A percentile compares a stretch with the other conserved stretches of the same genome.
phyloP scores from a whole-genome alignment of 2,113 vertebrate species.

The Rhabdomys dilectus region DNA sequence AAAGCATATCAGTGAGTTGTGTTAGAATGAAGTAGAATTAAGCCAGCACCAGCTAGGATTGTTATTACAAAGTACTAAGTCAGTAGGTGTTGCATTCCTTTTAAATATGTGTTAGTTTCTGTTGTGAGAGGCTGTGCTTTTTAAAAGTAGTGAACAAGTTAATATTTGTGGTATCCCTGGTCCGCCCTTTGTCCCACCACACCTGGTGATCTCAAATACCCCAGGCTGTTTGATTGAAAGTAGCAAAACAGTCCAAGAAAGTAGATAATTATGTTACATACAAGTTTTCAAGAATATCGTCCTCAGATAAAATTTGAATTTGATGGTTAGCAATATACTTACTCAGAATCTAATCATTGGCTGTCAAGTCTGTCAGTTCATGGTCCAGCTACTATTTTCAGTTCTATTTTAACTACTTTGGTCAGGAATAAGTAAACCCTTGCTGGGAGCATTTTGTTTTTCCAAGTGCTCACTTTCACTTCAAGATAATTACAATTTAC shows the following conservation, averaged over 20 bases:
- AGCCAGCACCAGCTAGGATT: not conserved
- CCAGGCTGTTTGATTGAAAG: not conserved
- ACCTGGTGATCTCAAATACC: not conserved
- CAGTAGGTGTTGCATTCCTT: not conserved
- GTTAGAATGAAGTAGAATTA: not conserved
- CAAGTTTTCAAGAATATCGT: not conserved
- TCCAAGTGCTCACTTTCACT: not conserved
- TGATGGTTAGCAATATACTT: not conserved
- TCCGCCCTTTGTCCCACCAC: not conserved
- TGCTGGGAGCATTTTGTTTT: not conserved
- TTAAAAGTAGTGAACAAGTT: not conserved
- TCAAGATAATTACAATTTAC: not conserved
- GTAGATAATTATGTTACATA: not conserved
- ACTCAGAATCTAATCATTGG: not conserved
- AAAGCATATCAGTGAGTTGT: not conserved
- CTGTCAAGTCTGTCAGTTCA: not conserved
- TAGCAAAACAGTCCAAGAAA: not conserved
- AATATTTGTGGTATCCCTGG: not conserved
- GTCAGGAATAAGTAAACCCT: not conserved
- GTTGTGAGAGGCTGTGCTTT: not conserved
- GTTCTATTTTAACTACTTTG: not conserved
- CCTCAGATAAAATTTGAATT: not conserved
- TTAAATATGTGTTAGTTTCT: not conserved
- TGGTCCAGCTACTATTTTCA: not conserved
- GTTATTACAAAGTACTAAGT: not conserved